phyloP scores from a whole-genome alignment of 2,797 vertebrate species.

The Limosa lapponica region DNA sequence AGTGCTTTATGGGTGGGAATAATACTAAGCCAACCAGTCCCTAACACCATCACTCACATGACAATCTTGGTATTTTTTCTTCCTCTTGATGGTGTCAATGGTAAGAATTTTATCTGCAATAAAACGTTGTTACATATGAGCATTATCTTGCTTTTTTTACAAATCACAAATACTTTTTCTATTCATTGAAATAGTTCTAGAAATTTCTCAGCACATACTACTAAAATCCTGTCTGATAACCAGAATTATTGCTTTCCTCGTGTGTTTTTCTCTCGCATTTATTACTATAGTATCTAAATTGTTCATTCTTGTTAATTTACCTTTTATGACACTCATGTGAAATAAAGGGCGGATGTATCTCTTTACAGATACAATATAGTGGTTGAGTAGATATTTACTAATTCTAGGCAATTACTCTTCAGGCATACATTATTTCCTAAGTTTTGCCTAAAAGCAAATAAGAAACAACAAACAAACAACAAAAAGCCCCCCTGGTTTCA shows the following conservation, averaged over 20 bases:
- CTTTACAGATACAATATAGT: background rate
- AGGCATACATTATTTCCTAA: background rate
- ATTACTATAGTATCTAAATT: background rate
- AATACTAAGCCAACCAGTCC: background rate
- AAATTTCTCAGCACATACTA: background rate
- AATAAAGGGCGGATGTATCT: background rate
- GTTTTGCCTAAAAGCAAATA: background rate
- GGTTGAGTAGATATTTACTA: background rate
- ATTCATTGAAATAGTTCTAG: background rate
- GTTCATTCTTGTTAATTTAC: background rate
- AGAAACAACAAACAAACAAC: background rate
- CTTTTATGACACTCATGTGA: background rate
- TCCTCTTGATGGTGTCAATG: background rate
- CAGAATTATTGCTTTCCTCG: background rate
- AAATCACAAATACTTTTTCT: background rate
- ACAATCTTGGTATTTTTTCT: background rate
- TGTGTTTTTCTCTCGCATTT: background rate
- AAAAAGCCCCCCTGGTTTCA: background rate
- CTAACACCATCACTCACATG: background rate
- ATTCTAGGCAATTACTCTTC: background rate
- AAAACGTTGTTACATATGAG: background rate
- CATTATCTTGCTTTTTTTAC: background rate
- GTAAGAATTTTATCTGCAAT: background rate
- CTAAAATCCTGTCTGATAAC: background rate
- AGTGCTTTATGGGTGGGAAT: background rate